Evolutionary conservation across 2,797 vertebrate genomes (phyloP), one percentile per base, ranked within the genome.

Genomic region (Choloepus didactylus): DNA sequence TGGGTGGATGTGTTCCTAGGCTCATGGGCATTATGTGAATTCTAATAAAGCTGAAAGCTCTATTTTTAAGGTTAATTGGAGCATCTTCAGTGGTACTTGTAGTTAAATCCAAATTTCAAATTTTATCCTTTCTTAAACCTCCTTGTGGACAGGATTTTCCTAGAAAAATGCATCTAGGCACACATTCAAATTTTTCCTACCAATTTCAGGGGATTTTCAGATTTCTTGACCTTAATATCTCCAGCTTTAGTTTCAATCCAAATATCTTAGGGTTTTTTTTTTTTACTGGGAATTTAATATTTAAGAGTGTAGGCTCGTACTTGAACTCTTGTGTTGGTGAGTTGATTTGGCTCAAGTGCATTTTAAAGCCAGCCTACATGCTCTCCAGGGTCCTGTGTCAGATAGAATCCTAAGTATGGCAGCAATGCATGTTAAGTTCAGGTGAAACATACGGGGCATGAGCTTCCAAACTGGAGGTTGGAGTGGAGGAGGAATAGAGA

Each of bases 331-430:
- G 0, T 73, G 70, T 95, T 59, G 31, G 79, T 95, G 91, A 96
- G 89, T 96, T 77, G 93, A 62, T 60, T 51, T 95, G 92, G 87
- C 93, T 96, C 46, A 67, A 31, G 44, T 97, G 88, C 11, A 16
- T 79, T 93, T 84, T 95, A 83, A 97, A 96, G 77, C 75, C 87
- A 95, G 84, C 59, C 59, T 97, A 49, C 72, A 21, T 84, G 83
- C 91, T 95, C 51, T 97, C 67, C 41, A 87, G 97, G 60, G 85
- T 96, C 96, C 95, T 59, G 35, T 96, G 97, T 97, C 90, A 97
- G 76, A 87, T 97, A 76, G n/a, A 96, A 95, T 91, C 95, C 91
- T 96, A 96, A 97, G 77, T 91, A 93, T 89, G 92, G 56, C 60
- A 80, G 6, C 51, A 46, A 15, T 84, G n/a, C 64, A 59, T 92